Evolutionary conservation across 2,113 vertebrate genomes (phyloP), one percentile per base, ranked within the genome.

Genomic region (Datnioides undecimradiatus): DNA sequence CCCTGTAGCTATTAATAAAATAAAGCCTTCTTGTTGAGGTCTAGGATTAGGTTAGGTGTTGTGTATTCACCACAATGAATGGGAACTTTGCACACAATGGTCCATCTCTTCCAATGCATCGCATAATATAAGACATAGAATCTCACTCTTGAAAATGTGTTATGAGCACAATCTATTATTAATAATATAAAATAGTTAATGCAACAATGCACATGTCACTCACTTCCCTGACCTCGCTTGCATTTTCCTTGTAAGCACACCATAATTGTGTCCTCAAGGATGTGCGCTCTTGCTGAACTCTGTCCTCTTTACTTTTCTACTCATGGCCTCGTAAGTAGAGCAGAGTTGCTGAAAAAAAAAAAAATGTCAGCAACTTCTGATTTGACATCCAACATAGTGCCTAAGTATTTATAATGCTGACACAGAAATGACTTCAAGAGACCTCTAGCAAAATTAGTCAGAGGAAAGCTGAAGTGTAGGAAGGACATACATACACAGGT

Each of bases 321-420:
- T 79, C 46, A 49, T 29, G 21, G 71, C 60, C 80, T 86, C 13
- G 38, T 83, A 67, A 87, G 70, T 79, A 88, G 74, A 73, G 49
- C n/a, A 38, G 5, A 62, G n/a, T n/a, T n/a, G n/a, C n/a, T n/a
- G 45, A 41, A 34, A 23, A 38, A 45, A 83, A 62, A 46, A 23
- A 55, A 75, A 60, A 59, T 80, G 84, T 85, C 84, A 91, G 87
- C 77, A 90, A 80, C 62, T 86, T 82, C 49, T 59, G 68, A 57
- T 60, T 73, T 71, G 40, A 72, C 70, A 71, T 73, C 52, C 48
- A 48, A 60, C 55, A 40, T 29, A 23, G 51, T 46, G 75, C 25
- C 36, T 62, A 16, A 73, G 65, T 76, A 65, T 73, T 66, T 73
- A 64, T 86, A 75, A 80, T 74, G 86, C 88, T 91, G 86, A 89